These are phyloP conservation scores for Parazoanthus darwini DNA, from an alignment of 92 coral and sea anemone genomes.

Conservation along the genomic window DNA sequence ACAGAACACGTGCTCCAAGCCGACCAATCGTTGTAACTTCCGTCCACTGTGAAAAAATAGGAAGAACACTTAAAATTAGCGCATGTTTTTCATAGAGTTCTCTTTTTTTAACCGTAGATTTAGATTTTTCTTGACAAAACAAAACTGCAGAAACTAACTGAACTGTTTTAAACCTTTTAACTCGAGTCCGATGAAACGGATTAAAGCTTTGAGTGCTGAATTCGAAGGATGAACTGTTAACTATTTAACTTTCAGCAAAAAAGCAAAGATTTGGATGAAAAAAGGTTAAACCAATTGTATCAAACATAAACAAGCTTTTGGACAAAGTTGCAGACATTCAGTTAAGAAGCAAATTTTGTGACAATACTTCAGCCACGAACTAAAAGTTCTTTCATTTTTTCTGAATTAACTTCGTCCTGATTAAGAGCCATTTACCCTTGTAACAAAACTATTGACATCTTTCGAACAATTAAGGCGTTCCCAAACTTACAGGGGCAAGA, in stretches of 20 bases:
- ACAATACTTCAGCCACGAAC: no score
- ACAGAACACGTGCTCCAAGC: constrained; percentile 97
- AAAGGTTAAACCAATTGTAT: no score
- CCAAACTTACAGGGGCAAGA: constrained; percentile 89
- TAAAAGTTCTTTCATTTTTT: no score
- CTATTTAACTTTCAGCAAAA: not conserved
- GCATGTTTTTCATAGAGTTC: not conserved
- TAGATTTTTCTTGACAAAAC: not conserved
- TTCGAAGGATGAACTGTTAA: not conserved
- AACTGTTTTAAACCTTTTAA: no score
- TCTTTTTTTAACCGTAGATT: not conserved
- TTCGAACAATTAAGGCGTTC: not conserved
- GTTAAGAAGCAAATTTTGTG: no score
- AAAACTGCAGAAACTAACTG: not conserved
- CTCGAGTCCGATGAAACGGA: not conserved
- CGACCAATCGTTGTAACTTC: constrained; percentile 87
- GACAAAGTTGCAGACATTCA: no score
- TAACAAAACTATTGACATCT: not conserved
- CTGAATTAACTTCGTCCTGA: no score
- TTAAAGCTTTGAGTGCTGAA: not conserved
- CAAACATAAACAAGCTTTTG: no score
- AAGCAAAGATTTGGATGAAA: not conserved
- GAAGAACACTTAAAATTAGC: not conserved
- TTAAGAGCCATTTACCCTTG: not conserved
- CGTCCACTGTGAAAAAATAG: constrained; percentile 68